Conservation (phyloP, 2,797 vertebrate genomes). For the Neoniphon sammara region DNA sequence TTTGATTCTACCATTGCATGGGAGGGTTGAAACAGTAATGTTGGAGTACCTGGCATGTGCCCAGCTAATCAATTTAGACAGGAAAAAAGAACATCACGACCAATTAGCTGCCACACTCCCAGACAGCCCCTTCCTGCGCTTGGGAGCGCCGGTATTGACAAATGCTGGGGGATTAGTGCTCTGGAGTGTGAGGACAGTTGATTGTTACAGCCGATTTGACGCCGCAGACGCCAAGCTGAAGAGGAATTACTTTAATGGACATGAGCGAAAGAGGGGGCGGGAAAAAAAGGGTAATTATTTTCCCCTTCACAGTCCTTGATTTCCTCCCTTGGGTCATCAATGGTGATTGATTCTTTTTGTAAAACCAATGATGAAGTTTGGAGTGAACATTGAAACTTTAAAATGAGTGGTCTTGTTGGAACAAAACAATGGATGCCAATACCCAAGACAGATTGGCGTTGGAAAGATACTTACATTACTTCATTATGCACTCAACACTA, state of each 20-base stretch:
- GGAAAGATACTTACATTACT: constrained; percentile 5
- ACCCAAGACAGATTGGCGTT: background rate
- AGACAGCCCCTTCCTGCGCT: constrained; percentile 63
- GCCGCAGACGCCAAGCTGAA: constrained; percentile 50
- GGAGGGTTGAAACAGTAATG: constrained; percentile 12
- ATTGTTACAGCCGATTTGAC: constrained; percentile 78
- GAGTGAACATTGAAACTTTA: constrained; percentile 49
- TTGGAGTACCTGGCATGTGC: constrained; percentile 46
- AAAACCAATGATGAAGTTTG: constrained; percentile 55
- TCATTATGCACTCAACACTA: background rate
- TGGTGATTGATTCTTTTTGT: constrained; percentile 69
- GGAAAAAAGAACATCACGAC: constrained; percentile 68
- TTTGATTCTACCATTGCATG: constrained; percentile 11
- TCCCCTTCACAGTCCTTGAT: constrained; percentile 70
- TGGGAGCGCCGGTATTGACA: constrained; percentile 68
- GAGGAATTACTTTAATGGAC: constrained; percentile 74
- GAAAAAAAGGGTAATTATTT: constrained; percentile 71
- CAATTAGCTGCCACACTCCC: constrained; percentile 73
- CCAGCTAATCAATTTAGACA: constrained; percentile 73
- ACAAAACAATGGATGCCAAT: background rate
- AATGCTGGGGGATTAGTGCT: constrained; percentile 74
- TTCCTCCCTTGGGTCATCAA: constrained; percentile 66
- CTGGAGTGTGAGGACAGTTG: constrained; percentile 76
- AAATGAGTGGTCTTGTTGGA: constrained; percentile 41
- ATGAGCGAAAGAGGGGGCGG: constrained; percentile 51